These are phyloP conservation scores for Enteromius unitaeniatus DNA, from an alignment of 2,797 vertebrate genomes.

Conservation along the genomic window DNA sequence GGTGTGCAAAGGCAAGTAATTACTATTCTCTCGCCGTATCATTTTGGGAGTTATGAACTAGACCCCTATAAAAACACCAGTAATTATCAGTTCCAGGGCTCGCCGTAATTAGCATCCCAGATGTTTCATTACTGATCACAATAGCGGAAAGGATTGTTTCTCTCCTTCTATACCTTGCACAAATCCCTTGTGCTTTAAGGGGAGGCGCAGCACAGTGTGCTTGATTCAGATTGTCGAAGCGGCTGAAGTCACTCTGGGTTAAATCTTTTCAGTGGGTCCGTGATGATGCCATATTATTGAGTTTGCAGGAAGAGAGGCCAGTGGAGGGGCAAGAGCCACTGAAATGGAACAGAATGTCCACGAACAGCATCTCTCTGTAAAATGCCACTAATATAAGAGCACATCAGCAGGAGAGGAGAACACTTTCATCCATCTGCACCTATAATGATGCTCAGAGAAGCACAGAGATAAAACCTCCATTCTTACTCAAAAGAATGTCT, in stretches of 20 bases:
- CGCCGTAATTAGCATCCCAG: constrained; percentile 52
- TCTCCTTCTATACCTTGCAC: constrained; percentile 41
- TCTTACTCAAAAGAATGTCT: neutral
- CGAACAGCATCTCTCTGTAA: neutral
- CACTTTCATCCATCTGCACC: constrained; percentile 21
- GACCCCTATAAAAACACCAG: constrained; percentile 51
- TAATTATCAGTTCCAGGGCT: constrained; percentile 59
- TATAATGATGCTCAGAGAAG: constrained; percentile 9
- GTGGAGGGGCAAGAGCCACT: constrained; percentile 2
- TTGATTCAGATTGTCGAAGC: constrained; percentile 18
- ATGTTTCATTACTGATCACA: constrained; percentile 53
- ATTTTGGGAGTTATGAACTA: constrained; percentile 48
- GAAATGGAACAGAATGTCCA: constrained; percentile 23
- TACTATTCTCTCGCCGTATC: constrained; percentile 29
- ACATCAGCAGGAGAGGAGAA: constrained; percentile 10
- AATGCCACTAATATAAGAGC: constrained; percentile 20
- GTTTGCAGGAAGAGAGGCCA: constrained; percentile 24
- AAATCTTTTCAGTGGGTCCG: constrained; percentile 27
- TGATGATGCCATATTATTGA: constrained; percentile 29
- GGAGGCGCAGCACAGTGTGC: constrained; percentile 14
- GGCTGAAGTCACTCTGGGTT: constrained; percentile 24
- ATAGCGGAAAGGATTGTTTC: constrained; percentile 41
- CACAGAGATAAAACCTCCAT: neutral
- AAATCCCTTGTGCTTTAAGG: constrained; percentile 39
- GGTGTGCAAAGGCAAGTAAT: constrained; percentile 34